Conservation (phyloP, 2,113 vertebrate species). For the Arenaria interpres region DNA sequence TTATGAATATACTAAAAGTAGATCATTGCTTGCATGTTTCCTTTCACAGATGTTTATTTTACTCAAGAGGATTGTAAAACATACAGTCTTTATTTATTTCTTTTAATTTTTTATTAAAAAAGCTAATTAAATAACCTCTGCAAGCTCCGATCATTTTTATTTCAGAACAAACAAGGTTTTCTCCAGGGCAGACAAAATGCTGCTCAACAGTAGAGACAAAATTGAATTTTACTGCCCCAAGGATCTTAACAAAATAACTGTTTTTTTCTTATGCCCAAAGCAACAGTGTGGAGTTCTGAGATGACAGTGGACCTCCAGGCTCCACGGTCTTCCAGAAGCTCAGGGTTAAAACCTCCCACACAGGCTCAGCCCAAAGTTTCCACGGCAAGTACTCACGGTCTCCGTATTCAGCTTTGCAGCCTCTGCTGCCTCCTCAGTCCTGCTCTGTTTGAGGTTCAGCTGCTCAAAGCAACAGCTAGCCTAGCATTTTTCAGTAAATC, state of each 20-base stretch:
- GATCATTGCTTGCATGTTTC: background rate
- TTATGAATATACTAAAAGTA: background rate
- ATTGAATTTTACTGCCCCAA: background rate
- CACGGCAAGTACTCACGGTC: background rate
- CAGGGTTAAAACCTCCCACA: background rate
- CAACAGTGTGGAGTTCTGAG: fast-evolving
- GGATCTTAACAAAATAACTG: background rate
- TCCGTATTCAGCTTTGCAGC: background rate
- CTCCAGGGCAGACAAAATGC: background rate
- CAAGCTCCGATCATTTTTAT: background rate
- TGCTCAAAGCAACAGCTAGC: background rate
- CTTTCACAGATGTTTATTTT: background rate
- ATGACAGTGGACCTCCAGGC: background rate
- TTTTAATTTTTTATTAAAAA: background rate
- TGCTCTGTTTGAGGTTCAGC: background rate
- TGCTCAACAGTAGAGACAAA: background rate
- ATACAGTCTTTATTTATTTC: background rate
- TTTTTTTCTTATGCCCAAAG: background rate
- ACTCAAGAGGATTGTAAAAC: background rate
- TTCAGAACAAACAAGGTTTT: background rate
- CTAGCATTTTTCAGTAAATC: background rate
- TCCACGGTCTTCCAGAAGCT: background rate
- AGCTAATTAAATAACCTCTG: background rate
- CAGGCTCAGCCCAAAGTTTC: background rate
- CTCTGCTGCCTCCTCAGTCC: background rate